phyloP scores from a whole-genome alignment of 2,797 vertebrate species.

The Macrochelys suwanniensis region DNA sequence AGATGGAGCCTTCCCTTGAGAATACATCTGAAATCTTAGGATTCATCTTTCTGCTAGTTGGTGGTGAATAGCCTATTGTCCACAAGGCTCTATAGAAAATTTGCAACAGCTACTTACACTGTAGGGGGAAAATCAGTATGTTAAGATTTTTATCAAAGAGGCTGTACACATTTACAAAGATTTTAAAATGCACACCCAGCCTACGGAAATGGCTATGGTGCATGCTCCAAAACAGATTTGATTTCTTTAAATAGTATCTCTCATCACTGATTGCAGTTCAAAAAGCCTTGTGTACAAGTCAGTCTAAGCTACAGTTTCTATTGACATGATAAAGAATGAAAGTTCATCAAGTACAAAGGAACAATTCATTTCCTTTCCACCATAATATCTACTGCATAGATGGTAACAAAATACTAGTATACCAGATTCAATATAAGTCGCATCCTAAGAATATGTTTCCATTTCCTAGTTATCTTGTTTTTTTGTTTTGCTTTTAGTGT shows the following conservation, averaged over 20 bases:
- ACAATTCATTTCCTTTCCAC: not conserved
- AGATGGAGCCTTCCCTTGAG: conserved; percentile 61
- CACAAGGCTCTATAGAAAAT: not conserved
- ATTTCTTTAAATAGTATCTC: not conserved
- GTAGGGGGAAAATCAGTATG: conserved; percentile 46
- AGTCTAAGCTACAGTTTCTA: conserved; percentile 17
- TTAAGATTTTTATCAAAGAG: not conserved
- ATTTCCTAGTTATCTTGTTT: conserved; percentile 65
- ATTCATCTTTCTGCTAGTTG: not conserved
- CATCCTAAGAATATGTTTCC: conserved; percentile 39
- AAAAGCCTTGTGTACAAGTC: not conserved
- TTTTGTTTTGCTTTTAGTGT: not conserved
- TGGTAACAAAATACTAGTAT: not conserved
- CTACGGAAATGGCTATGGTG: not conserved
- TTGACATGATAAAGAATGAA: conserved; percentile 40
- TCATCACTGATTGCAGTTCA: not conserved
- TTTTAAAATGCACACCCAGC: not conserved
- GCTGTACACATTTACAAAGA: not conserved
- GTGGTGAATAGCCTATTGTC: not conserved
- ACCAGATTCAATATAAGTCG: not conserved
- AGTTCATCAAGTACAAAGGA: not conserved
- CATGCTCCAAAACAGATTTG: not conserved
- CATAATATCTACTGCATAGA: not conserved
- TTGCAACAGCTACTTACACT: not conserved
- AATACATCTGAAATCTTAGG: not conserved